Evolutionary conservation across 2,797 vertebrate genomes (phyloP).

Genomic region (Anomalospiza imberbis): DNA sequence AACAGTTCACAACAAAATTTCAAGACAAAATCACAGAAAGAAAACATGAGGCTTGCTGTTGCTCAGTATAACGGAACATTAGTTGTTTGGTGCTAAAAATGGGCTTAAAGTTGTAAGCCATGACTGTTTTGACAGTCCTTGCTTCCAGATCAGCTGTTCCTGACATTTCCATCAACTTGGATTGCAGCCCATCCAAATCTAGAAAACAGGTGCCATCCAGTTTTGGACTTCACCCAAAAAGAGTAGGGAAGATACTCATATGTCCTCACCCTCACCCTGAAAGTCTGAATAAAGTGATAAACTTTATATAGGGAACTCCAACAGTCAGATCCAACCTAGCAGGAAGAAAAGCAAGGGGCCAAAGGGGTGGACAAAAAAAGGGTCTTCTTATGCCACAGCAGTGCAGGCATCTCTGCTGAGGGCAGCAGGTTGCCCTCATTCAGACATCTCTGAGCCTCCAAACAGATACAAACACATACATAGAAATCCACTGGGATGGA

Average conservation of each 20-base stretch:
- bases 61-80: not conserved
- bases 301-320: not conserved
- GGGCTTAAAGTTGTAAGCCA: not conserved
- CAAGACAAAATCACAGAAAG: not conserved
- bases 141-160: slow-evolving; percentile 37
- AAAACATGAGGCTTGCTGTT: not conserved
- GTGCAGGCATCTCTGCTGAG: not conserved
- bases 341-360: not conserved
- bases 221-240: slow-evolving; percentile 11
- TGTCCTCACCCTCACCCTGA: not conserved
- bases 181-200: not conserved
- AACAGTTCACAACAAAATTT: not conserved
- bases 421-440: not conserved
- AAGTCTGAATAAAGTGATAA: not conserved
- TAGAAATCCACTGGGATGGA: not conserved
- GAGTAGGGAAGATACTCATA: not conserved
- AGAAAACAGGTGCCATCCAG: slow-evolving; percentile 17
- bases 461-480: not conserved
- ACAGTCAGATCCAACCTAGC: not conserved
- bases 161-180: slow-evolving; percentile 29
- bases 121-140: not conserved
- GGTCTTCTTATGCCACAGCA: not conserved
- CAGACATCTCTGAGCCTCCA: not conserved
- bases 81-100: slow-evolving; percentile 6
- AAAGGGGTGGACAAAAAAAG: not conserved